Base-by-base conservation (phyloP, 2,113 vertebrate species). In the Sarotherodon lohbergeri region DNA sequence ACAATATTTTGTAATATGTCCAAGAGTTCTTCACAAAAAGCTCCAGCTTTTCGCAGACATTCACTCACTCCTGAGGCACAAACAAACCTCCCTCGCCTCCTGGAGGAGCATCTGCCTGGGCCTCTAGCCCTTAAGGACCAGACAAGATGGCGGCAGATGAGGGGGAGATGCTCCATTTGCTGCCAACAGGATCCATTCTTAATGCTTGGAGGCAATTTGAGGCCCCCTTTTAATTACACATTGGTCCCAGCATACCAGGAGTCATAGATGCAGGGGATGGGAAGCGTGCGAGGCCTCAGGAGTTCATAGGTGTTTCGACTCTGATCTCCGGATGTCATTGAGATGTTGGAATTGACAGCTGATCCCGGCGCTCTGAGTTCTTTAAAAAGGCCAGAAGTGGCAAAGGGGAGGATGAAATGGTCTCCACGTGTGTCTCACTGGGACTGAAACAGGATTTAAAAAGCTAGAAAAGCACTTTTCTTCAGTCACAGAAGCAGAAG, bases 171-270 rank as follows among this genome's bases (percentile, higher is more conserved):
- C 90, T 91, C 87, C 91, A 93, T 94, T 95, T 94, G 86, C 93
- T 92, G 87, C 81, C 83, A 88, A 59, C 57, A 46, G 85, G 88
- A 94, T 94, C 86, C 83, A 94, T 95, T 93, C 95, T 94, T 95
- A 94, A 96, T 95, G 92, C 88, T 48, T 56, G 87, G 90, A 85
- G 52, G 43, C 80, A 85, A 90, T 90, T 88, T 87, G n/a, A 91
- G 93, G 66, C 86, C 90, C 86, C 90, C 61, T 87, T 89, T 94
- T 92, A 94, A 94, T 92, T 94, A 90, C 90, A 91, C 66, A 32
- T 80, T 19, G 29, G 86, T 93, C 94, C 94, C 92, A 84, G 54
- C 46, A 36, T 86, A 80, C 22, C 85, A 78, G 87, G 66, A 89
- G 87, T 88, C 84, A 63, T 80, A 71, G 88, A 83, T 81, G 86